Conservation (phyloP, 2,797 vertebrate species). For the Glossophaga mutica region DNA sequence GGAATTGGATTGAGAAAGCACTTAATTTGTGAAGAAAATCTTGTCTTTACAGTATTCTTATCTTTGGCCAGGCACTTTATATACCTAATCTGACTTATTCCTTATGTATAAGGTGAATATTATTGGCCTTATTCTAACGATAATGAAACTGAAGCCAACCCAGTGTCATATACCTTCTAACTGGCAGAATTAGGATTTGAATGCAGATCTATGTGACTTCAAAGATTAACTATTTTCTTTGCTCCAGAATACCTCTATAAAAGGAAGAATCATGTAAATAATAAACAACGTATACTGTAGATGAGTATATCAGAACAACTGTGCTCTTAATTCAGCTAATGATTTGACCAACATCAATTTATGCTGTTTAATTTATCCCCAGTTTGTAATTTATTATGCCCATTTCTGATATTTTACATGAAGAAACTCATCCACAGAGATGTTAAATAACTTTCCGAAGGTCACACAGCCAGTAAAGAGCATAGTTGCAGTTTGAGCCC, state of each 20-base stretch:
- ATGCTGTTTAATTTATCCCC: not conserved
- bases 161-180: not conserved
- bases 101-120: not conserved
- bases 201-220: not conserved
- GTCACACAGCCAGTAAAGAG: not conserved
- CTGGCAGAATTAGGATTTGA: not conserved
- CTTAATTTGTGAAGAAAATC: slow-evolving; percentile 5
- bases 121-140: not conserved
- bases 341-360: not conserved
- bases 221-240: not conserved
- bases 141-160: not conserved
- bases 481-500: not conserved
- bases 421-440: slow-evolving; percentile 5
- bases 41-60: not conserved
- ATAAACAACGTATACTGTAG: not conserved
- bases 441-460: not conserved
- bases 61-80: not conserved
- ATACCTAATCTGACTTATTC: not conserved
- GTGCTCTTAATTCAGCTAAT: not conserved
- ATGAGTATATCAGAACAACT: not conserved
- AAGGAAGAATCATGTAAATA: not conserved
- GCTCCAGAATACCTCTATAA: not conserved
- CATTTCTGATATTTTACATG: slow-evolving; percentile 2
- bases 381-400: not conserved
- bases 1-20: not conserved